These are phyloP conservation scores for Mus minutoides DNA, from an alignment of 2,797 vertebrate species.

Conservation along the genomic window DNA sequence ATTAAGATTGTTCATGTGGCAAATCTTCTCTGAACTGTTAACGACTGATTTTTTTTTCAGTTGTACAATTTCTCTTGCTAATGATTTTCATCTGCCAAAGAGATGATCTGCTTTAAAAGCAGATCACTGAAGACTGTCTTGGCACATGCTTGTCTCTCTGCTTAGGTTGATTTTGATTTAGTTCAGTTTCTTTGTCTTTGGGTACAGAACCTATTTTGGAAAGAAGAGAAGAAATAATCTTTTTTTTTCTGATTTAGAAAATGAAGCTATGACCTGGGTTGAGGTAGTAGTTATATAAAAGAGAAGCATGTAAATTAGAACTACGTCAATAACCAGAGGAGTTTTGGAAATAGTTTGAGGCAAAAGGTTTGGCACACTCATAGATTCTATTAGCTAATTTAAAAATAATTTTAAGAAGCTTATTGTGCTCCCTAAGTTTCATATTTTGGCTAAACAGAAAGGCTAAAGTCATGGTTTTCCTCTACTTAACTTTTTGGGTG, in stretches of 20 bases:
- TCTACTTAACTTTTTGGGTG: constrained; percentile 46
- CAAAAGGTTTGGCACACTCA: constrained; percentile 29
- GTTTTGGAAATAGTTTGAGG: constrained; percentile 15
- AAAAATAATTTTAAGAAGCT: constrained; percentile 60
- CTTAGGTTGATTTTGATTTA: constrained; percentile 7
- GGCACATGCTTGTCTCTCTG: constrained; percentile 38
- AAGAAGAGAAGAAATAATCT: neutral
- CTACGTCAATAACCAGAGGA: constrained; percentile 8
- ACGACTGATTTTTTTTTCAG: constrained; percentile 4
- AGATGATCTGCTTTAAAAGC: constrained; percentile 44
- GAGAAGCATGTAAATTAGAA: neutral
- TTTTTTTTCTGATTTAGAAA: constrained; percentile 41
- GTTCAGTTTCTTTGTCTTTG: constrained; percentile 44
- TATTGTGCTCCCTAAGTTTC: constrained; percentile 64
- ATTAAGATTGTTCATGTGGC: neutral
- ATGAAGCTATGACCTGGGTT: neutral
- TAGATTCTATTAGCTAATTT: constrained; percentile 47
- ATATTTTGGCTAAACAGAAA: constrained; percentile 29
- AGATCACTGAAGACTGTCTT: neutral
- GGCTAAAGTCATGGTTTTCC: constrained; percentile 6
- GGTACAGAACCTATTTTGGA: neutral
- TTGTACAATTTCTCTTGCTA: constrained; percentile 28
- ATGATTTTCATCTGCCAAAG: constrained; percentile 71
- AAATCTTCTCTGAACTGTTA: constrained; percentile 34
- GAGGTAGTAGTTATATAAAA: constrained; percentile 16